Percentiles rank a stretch among this genome's conserved stretches.
phyloP scores from a whole-genome alignment of 2,888 invertebrate species.

The Colletes collaris region DNA sequence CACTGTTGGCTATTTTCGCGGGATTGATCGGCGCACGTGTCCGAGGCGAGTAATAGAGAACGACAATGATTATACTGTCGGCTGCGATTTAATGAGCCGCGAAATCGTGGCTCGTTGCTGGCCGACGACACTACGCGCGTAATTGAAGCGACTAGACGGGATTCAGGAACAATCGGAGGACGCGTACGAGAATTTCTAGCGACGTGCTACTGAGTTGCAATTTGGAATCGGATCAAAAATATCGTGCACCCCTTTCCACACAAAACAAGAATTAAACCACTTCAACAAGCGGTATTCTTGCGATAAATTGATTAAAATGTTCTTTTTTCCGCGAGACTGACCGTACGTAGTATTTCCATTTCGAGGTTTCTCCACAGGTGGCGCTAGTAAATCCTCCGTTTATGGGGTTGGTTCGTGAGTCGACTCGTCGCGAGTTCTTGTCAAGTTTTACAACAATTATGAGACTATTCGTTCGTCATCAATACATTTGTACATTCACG shows the following conservation, averaged over 20 bases:
- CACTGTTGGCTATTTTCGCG: conserved; percentile 39
- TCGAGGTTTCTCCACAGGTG: too few relatives aligned
- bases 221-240: conserved; percentile 10
- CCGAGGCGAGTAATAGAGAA: conserved; percentile 52
- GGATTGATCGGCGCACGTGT: conserved; percentile 56
- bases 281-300: too few relatives aligned
- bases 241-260: neutral
- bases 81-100: conserved; percentile 55
- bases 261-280: too few relatives aligned
- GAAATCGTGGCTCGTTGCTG: conserved; percentile 52
- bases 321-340: too few relatives aligned
- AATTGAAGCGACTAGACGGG: conserved; percentile 12
- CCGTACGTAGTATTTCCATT: too few relatives aligned
- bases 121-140: conserved; percentile 24
- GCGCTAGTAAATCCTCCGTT: too few relatives aligned
- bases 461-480: too few relatives aligned
- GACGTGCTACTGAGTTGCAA: neutral
- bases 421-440: too few relatives aligned
- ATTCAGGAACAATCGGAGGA: conserved; percentile 17
- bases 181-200: conserved; percentile 2
- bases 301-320: too few relatives aligned
- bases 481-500: too few relatives aligned
- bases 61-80: conserved; percentile 59
- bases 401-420: too few relatives aligned
- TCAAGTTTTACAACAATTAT: too few relatives aligned